Conservation (phyloP, 2,797 vertebrate genomes). For the Cuculus canorus region DNA sequence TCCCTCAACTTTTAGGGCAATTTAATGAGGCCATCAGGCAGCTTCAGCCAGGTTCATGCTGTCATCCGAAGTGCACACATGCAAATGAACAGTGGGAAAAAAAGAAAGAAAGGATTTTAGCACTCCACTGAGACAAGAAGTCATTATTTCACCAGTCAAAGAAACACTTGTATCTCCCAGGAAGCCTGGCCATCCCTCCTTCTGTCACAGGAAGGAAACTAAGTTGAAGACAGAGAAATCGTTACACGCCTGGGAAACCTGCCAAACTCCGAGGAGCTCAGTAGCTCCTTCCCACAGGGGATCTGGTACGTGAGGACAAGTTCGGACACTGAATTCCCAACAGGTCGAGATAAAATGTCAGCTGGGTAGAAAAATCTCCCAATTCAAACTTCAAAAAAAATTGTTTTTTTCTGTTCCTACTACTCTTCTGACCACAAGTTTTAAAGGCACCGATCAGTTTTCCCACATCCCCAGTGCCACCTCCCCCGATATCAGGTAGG, state of each 20-base stretch:
- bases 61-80: neutral
- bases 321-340: neutral
- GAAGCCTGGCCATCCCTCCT: neutral
- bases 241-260: neutral
- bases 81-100: neutral
- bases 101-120: neutral
- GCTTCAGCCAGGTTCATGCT: neutral
- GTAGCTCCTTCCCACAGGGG: neutral
- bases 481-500: accelerated
- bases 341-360: neutral
- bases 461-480: neutral
- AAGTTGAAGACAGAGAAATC: neutral
- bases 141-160: conserved; percentile 10
- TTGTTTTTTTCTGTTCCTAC: neutral
- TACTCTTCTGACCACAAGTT: neutral
- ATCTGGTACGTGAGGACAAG: neutral
- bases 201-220: conserved; percentile 32
- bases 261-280: neutral
- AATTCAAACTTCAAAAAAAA: neutral
- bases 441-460: neutral
- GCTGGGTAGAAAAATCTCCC: neutral
- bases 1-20: neutral
- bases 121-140: neutral
- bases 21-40: neutral
- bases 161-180: neutral